Conservation (phyloP, 2,113 vertebrate genomes). For the Brachyhypopomus occidentalis region DNA sequence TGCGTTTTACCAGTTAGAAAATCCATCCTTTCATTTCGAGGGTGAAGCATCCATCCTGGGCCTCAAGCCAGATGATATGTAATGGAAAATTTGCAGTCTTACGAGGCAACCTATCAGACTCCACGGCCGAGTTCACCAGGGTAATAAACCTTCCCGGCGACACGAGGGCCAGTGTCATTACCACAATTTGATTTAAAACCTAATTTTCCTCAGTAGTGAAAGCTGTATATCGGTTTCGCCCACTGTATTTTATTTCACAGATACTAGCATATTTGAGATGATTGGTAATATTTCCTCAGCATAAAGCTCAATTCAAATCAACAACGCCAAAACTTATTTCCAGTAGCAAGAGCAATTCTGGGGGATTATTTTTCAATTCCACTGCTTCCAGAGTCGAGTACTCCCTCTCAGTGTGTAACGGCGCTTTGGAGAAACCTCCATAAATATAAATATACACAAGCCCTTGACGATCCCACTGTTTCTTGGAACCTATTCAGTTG, state of each 20-base stretch:
- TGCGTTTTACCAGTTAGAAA: constrained; percentile 25
- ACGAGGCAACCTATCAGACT: constrained; percentile 28
- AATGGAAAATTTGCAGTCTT: constrained; percentile 38
- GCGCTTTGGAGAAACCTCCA: not conserved
- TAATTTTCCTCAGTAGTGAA: constrained; percentile 14
- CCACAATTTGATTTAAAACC: constrained; percentile 42
- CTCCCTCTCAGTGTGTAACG: not conserved
- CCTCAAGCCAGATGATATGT: constrained; percentile 8
- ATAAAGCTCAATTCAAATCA: not conserved
- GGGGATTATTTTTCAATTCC: too few species aligned
- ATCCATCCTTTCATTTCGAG: constrained; percentile 43
- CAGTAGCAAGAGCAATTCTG: too few species aligned
- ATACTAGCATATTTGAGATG: not conserved
- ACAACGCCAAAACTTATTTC: too few species aligned
- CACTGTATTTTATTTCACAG: constrained; percentile 12
- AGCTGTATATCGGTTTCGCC: not conserved
- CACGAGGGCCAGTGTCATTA: constrained; percentile 16
- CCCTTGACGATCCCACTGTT: not conserved
- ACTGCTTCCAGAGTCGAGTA: not conserved
- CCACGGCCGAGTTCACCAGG: constrained; percentile 24
- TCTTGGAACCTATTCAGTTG: not conserved
- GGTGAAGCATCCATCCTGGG: constrained; percentile 29
- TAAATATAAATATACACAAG: not conserved
- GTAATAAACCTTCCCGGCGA: constrained; percentile 40
- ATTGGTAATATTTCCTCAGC: not conserved